Percentiles rank a stretch among this genome's conserved stretches.
Conservation (phyloP, 2,888 invertebrate species). For the Diplazon laetatorius region DNA sequence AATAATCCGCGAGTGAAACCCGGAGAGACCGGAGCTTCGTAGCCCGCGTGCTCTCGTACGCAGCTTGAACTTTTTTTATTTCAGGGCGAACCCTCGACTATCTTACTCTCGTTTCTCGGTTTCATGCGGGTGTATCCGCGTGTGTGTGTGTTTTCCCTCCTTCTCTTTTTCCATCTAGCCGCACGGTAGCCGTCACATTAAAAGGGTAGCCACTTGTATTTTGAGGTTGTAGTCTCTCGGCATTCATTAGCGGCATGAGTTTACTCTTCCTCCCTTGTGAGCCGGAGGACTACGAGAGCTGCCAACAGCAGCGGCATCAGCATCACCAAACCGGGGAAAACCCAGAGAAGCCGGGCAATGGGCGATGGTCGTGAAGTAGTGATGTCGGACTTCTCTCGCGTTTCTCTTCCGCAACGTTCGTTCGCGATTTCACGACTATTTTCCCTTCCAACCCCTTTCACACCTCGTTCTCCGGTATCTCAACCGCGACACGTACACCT, state of each 20-base stretch:
- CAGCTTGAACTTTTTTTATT: conserved; percentile 31
- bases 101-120: conserved; percentile 22
- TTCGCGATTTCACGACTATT: conserved; percentile 6
- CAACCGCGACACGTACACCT: neutral
- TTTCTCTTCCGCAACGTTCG: conserved; percentile 17
- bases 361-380: conserved; percentile 5
- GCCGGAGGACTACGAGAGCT: conserved; percentile 44
- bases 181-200: conserved; percentile 59
- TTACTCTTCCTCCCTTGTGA: conserved; percentile 70
- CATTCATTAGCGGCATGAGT: conserved; percentile 79
- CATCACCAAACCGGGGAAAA: conserved; percentile 3
- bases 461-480: conserved; percentile 5
- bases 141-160: neutral
- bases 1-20: conserved; percentile 13
- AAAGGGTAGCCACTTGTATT: conserved; percentile 75
- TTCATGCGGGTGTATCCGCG: no score
- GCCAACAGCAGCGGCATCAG: conserved; percentile 47
- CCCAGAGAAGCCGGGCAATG: neutral
- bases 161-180: conserved; percentile 29
- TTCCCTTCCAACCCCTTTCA: neutral
- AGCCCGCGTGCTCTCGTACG: conserved; percentile 6
- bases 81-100: conserved; percentile 29
- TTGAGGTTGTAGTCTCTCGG: conserved; percentile 75
- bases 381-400: conserved; percentile 10
- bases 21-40: neutral